Evolutionary conservation across 2,888 invertebrate species (phyloP), one percentile per base, ranked within the genome.

Genomic region (Nomada ferruginata): DNA sequence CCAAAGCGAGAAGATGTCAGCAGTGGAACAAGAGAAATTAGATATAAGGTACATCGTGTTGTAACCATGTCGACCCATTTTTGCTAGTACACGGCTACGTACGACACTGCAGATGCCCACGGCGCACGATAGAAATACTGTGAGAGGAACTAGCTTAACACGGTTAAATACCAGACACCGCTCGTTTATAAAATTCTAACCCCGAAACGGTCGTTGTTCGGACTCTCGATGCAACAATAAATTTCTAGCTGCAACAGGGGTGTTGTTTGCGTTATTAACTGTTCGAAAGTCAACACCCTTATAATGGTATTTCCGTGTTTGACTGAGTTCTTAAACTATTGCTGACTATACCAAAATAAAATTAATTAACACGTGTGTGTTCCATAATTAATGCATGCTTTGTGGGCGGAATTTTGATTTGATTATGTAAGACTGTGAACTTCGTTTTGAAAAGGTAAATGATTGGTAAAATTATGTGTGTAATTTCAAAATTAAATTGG

Each of bases 141-240:
- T 36, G 18, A 36, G 68, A n/a, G 50, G 26, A 53, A 44, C 53
- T 42, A 42, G 50, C 2, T 11, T 63, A 76, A 44, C 65, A 53
- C 47, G 47, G 64, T 68, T 75, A 79, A 76, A 79, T 65, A 76
- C 59, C 66, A 68, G 59, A 73, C 65, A 26, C 29, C 20, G 59
- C 59, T 52, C 53, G 60, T 84, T 84, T 79, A 76, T 83, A 84
- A 79, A 83, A 83, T 83, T 79, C 65, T 42, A 53, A 50, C 47
- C 47, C 53, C 59, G 61, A 44, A 61, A 47, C 42, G 80, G 55
- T 60, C 59, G 76, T 80, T 66, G 70, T 26, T 47, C 36, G 44
- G 50, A 44, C 55, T 61, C 55, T 76, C 70, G 73, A 80, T 72
- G 76, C 76, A 15, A 44, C 65, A 55, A 66, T 76, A 83, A 76